These are phyloP conservation scores for Stenichneumon culpator DNA, from an alignment of 2,888 invertebrate genomes.

Conservation along the genomic window DNA sequence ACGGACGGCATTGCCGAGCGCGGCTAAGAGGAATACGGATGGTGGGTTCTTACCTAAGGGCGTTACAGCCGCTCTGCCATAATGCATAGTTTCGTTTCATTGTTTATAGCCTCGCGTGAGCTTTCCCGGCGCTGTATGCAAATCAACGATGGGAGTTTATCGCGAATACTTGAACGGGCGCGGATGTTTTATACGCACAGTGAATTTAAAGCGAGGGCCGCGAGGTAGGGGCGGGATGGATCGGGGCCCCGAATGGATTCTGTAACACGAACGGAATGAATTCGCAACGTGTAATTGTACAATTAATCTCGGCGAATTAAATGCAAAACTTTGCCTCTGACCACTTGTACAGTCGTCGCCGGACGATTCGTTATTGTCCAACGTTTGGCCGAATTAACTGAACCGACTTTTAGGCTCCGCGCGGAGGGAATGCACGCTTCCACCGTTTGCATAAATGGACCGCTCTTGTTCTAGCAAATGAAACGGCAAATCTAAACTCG, in stretches of 20 bases:
- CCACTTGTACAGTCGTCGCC: slow-evolving; percentile 15
- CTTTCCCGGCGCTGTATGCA: slow-evolving; percentile 71
- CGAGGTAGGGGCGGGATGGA: background rate
- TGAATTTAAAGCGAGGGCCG: slow-evolving; percentile 16
- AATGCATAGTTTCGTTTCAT: slow-evolving; percentile 28
- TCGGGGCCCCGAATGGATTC: background rate
- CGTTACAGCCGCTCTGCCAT: background rate
- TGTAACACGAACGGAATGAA: background rate
- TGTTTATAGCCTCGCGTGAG: slow-evolving; percentile 66
- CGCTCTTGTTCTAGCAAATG: background rate
- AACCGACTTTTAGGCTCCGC: background rate
- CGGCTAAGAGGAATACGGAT: background rate
- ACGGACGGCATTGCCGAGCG: background rate
- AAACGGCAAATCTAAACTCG: background rate
- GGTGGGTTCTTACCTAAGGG: background rate
- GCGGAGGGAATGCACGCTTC: too few relatives aligned
- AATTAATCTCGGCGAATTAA: slow-evolving; percentile 22
- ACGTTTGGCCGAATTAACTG: slow-evolving; percentile 20
- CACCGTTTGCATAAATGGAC: background rate
- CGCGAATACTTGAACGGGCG: slow-evolving; percentile 27
- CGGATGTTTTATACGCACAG: slow-evolving; percentile 12
- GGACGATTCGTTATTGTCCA: slow-evolving; percentile 31
- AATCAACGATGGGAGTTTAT: slow-evolving; percentile 72
- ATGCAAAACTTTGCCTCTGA: slow-evolving; percentile 18
- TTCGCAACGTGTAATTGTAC: slow-evolving; percentile 43